These are phyloP conservation scores for Tapirus indicus DNA, from an alignment of 2,797 vertebrate species.

Conservation along the genomic window DNA sequence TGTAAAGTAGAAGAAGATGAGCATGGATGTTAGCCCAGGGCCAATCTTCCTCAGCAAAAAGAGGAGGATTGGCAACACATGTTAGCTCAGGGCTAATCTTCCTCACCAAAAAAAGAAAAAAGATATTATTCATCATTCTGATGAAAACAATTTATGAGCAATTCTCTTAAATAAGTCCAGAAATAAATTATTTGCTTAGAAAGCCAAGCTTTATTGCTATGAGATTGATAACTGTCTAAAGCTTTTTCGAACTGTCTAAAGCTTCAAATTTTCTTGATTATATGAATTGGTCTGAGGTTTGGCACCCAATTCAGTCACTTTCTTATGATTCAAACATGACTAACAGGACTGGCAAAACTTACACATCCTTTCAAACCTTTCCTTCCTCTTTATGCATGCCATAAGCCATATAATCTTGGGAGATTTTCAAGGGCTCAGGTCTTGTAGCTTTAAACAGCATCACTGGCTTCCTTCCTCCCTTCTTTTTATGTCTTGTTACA, in stretches of 20 bases:
- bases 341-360: not conserved
- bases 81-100: no score
- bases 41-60: no score
- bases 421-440: not conserved
- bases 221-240: constrained; percentile 36
- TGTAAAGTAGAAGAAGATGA: no score
- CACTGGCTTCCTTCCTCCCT: not conserved
- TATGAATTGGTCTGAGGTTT: not conserved
- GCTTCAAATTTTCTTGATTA: not conserved
- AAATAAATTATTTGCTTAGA: constrained; percentile 42
- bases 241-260: not conserved
- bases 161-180: constrained; percentile 21
- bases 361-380: not conserved
- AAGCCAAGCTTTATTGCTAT: not conserved
- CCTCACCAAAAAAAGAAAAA: no score
- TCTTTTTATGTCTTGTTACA: not conserved
- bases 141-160: not conserved
- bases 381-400: not conserved
- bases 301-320: not conserved
- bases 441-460: not conserved
- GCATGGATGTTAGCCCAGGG: no score
- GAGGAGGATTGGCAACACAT: no score
- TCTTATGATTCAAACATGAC: not conserved
- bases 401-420: not conserved
- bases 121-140: not conserved